These are phyloP conservation scores for Corynorhinus townsendii DNA, from an alignment of 2,113 vertebrate species.

Conservation along the genomic window DNA sequence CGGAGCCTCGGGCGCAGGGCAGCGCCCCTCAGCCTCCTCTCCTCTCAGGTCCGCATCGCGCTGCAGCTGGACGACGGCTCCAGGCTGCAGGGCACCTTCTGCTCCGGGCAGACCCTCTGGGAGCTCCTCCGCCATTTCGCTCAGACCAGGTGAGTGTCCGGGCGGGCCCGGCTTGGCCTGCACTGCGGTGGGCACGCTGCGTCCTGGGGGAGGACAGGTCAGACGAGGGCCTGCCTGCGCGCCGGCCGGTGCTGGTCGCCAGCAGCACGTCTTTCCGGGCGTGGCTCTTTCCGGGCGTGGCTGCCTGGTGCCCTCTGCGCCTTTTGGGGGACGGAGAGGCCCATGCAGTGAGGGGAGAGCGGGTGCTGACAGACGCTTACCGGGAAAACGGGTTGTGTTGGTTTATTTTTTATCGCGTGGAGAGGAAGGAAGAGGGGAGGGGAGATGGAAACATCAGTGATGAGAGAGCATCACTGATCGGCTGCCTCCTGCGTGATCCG, in stretches of 20 bases:
- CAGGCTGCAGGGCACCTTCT: constrained; percentile 89
- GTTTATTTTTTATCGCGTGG: no score
- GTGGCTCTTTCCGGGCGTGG: no score
- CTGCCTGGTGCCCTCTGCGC: not conserved
- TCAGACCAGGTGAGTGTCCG: constrained; percentile 84
- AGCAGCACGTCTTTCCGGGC: fast-evolving
- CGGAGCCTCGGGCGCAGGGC: not conserved
- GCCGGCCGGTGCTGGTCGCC: fast-evolving
- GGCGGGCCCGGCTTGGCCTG: fast-evolving
- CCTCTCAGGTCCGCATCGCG: constrained; percentile 87
- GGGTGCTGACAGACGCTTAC: not conserved
- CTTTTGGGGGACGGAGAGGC: not conserved
- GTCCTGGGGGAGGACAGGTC: not conserved
- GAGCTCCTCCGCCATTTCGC: constrained; percentile 90
- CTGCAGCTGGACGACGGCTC: constrained; percentile 91
- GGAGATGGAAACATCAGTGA: no score
- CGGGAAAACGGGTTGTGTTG: no score
- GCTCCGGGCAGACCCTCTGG: constrained; percentile 89
- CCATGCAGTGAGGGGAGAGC: not conserved
- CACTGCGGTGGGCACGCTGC: fast-evolving
- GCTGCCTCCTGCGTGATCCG: no score
- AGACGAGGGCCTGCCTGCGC: fast-evolving
- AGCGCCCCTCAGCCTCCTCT: not conserved
- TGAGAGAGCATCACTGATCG: no score
- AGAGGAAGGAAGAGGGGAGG: no score